phyloP scores from a whole-genome alignment of 2,113 vertebrate species.

The Vanacampus margaritifer region DNA sequence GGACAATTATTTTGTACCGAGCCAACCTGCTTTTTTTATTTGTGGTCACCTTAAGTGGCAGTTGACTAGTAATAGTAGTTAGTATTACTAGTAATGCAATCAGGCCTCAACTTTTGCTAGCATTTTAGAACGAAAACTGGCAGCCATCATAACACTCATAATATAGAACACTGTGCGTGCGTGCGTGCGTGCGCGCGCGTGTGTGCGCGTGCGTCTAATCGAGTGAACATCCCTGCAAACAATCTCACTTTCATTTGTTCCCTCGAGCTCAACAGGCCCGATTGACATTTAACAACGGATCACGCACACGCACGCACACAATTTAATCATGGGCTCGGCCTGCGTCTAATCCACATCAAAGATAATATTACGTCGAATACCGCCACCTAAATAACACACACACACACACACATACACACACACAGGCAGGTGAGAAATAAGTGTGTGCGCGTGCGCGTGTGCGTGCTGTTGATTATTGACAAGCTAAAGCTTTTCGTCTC shows the following conservation, averaged over 20 bases:
- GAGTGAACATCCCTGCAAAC: neutral
- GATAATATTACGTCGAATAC: constrained; percentile 46
- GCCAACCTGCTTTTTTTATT: no score
- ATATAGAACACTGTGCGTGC: no score
- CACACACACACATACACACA: neutral
- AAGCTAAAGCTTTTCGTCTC: neutral
- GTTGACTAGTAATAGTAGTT: no score
- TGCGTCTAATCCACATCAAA: constrained; percentile 48
- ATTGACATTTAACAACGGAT: neutral
- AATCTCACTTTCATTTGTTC: neutral
- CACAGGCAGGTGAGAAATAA: neutral
- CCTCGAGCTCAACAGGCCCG: neutral
- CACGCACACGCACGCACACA: neutral
- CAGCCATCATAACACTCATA: no score
- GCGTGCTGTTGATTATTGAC: neutral
- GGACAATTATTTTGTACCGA: no score
- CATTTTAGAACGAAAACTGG: no score
- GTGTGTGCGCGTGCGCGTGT: neutral
- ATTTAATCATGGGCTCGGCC: constrained; percentile 34
- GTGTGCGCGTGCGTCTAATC: neutral
- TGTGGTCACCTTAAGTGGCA: no score
- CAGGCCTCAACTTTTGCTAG: no score
- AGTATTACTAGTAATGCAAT: no score
- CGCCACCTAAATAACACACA: constrained; percentile 19
- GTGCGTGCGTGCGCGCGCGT: no score